Conservation (phyloP, 2,797 vertebrate species). For the Hypotaenidia philippensis region DNA sequence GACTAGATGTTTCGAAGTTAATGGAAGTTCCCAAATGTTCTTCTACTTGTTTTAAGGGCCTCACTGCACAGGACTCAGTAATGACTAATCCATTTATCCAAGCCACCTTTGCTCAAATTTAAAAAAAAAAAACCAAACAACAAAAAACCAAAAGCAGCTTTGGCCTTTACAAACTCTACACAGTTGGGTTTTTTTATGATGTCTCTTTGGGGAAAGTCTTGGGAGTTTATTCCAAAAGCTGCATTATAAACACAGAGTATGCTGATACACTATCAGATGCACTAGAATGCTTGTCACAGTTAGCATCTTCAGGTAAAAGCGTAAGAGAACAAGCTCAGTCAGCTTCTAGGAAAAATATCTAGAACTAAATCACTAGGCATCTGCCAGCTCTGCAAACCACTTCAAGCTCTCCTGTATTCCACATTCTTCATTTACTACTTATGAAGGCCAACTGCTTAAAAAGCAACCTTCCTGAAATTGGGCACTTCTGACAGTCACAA, state of each 20-base stretch:
- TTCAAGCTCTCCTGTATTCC: not conserved
- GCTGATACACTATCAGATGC: not conserved
- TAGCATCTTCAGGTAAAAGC: not conserved
- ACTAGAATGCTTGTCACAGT: not conserved
- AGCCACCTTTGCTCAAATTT: not conserved
- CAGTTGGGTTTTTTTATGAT: fast-evolving
- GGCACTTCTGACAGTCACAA: not conserved
- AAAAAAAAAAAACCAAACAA: no score
- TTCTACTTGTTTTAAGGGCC: not conserved
- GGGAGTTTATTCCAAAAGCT: not conserved
- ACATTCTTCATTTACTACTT: not conserved
- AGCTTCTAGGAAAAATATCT: not conserved
- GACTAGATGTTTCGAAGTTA: not conserved
- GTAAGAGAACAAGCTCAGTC: not conserved
- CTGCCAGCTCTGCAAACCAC: not conserved
- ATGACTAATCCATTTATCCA: not conserved
- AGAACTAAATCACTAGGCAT: not conserved
- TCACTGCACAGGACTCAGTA: not conserved
- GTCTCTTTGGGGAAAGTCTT: not conserved
- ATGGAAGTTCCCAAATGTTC: not conserved
- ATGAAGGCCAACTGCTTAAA: not conserved
- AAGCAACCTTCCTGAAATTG: not conserved
- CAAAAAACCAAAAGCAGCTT: not conserved
- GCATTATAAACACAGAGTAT: not conserved
- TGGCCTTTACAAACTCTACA: not conserved